Evolutionary conservation across 2,888 invertebrate genomes (phyloP).

Genomic region (Allacma fusca): DNA sequence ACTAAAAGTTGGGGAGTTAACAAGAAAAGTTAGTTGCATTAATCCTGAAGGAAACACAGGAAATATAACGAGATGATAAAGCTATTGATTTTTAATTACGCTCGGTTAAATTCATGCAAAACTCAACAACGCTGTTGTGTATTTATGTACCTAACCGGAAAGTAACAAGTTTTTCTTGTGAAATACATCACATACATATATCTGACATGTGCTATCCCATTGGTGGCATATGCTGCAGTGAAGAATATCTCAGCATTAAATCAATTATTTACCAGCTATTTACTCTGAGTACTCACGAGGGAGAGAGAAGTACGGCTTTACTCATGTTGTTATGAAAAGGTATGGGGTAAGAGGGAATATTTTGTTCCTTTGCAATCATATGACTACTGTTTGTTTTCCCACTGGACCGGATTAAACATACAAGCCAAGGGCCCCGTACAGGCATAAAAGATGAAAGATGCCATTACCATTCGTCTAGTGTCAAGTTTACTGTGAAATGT

Average conservation of each 20-base stretch:
- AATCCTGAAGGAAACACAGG: background rate
- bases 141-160: too few relatives aligned
- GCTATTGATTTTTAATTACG: slow-evolving; percentile 10
- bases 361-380: too few relatives aligned
- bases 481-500: background rate
- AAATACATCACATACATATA: too few relatives aligned
- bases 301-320: background rate
- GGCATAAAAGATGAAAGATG: background rate
- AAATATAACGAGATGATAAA: slow-evolving; percentile 3
- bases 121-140: too few relatives aligned
- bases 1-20: background rate
- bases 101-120: slow-evolving; percentile 1
- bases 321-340: too few relatives aligned
- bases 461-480: slow-evolving; percentile 7
- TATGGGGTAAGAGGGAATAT: too few relatives aligned
- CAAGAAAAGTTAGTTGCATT: background rate
- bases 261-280: slow-evolving; percentile 15
- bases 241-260: background rate
- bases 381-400: too few relatives aligned
- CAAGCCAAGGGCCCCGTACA: too few relatives aligned
- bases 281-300: background rate
- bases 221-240: too few relatives aligned
- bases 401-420: too few relatives aligned
- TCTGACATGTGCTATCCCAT: too few relatives aligned
- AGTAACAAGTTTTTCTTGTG: too few relatives aligned